A percentile compares a stretch with the other conserved stretches of the same genome.
These are phyloP conservation scores for Pristionchus pacificus DNA, from an alignment of 1,140 invertebrate species.

Conservation along the genomic window DNA sequence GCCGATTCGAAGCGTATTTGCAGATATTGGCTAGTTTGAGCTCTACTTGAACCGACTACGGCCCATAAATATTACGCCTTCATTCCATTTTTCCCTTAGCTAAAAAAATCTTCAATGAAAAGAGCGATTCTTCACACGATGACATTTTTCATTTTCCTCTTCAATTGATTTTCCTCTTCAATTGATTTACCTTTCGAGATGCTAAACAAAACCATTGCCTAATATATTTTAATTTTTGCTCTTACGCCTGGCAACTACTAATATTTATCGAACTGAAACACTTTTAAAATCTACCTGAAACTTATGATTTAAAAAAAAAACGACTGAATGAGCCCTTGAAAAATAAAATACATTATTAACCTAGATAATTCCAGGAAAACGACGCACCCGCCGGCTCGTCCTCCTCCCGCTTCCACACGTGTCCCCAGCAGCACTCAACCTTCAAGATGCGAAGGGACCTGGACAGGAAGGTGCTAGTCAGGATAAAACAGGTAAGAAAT, in stretches of 20 bases:
- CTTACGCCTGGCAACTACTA: too few species aligned
- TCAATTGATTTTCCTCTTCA: neutral
- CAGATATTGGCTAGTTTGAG: constrained; percentile 72
- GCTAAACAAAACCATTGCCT: too few species aligned
- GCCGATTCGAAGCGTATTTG: constrained; percentile 75
- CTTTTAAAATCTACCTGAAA: too few species aligned
- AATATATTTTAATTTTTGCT: too few species aligned
- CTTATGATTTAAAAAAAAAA: too few species aligned
- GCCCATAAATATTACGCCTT: too few species aligned
- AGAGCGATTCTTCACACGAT: too few species aligned
- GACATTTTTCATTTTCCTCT: neutral
- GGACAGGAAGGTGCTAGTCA: constrained; percentile 85
- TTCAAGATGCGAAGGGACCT: constrained; percentile 86
- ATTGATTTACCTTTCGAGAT: too few species aligned
- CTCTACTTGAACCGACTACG: too few species aligned
- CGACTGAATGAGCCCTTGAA: constrained; percentile 12
- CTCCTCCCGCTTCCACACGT: constrained; percentile 67
- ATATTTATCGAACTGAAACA: too few species aligned
- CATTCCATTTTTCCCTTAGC: too few species aligned
- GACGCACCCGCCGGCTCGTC: constrained; percentile 20
- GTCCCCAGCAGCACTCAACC: constrained; percentile 81
- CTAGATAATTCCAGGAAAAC: constrained; percentile 67
- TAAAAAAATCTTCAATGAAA: too few species aligned
- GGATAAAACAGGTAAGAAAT: constrained; percentile 72
- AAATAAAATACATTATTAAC: constrained; percentile 32